A percentile compares a stretch with the other conserved stretches of the same genome.
Conservation (phyloP, 2,113 vertebrate genomes). For the Neotoma lepida region DNA sequence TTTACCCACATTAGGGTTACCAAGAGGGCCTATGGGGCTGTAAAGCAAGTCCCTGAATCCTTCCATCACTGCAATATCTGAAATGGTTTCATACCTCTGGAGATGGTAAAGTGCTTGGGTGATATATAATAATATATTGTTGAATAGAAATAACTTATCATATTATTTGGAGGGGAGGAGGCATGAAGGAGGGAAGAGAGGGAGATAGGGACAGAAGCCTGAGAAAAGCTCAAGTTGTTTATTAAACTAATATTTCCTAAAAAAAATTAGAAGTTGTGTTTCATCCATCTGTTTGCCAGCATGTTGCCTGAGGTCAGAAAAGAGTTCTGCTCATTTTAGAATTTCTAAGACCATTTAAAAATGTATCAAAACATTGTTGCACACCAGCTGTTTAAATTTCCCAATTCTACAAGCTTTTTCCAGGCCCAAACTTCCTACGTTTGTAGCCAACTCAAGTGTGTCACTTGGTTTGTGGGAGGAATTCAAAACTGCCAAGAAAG, state of each 20-base stretch:
- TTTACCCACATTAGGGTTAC: not conserved
- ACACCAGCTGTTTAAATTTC: conserved; percentile 61
- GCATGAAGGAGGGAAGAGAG: not conserved
- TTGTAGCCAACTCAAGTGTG: conserved; percentile 44
- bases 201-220: not conserved
- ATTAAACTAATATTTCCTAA: conserved; percentile 60
- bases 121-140: conserved; percentile 26
- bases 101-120: conserved; percentile 44
- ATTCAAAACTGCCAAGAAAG: conserved; percentile 46
- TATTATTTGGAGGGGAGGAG: not conserved
- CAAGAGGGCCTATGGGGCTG: not conserved
- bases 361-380: conserved; percentile 64
- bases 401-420: conserved; percentile 60
- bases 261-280: conserved; percentile 51
- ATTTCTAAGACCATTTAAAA: conserved; percentile 65
- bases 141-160: conserved; percentile 42
- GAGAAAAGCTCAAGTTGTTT: conserved; percentile 58
- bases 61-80: not conserved
- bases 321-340: conserved; percentile 52
- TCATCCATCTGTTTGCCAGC: conserved; percentile 57
- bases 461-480: conserved; percentile 58
- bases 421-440: conserved; percentile 38
- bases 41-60: not conserved
- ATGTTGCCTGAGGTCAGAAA: conserved; percentile 62
- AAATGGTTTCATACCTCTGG: not conserved